A percentile compares a stretch with the other conserved stretches of the same genome.
Evolutionary conservation across 2,888 invertebrate genomes (phyloP).

Genomic region (Tryphoninae sp.): DNA sequence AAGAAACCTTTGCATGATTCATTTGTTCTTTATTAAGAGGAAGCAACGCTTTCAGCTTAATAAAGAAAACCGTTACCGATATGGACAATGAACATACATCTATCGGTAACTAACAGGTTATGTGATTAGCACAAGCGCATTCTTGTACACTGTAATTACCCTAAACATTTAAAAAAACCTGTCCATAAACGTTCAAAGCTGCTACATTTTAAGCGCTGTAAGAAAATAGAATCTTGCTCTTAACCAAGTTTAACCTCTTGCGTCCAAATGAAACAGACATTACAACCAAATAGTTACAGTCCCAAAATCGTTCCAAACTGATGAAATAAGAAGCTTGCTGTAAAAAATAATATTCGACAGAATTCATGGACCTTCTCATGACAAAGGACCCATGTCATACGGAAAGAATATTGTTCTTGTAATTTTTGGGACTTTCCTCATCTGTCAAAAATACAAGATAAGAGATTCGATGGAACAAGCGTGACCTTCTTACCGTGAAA

Average conservation of each 20-base stretch:
- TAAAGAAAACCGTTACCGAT: neutral
- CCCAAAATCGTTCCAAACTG: neutral
- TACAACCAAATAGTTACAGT: neutral
- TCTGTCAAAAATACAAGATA: slow-evolving; percentile 16
- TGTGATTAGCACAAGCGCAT: neutral
- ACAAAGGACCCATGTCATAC: neutral
- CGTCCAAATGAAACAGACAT: neutral
- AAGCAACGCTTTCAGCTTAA: neutral
- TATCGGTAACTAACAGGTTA: neutral
- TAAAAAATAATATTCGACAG: neutral
- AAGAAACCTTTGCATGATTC: neutral
- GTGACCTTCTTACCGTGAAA: neutral
- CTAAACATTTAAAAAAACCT: no score
- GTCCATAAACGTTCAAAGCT: no score
- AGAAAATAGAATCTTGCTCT: neutral
- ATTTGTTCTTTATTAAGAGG: no score
- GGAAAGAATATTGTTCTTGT: neutral
- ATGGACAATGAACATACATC: neutral
- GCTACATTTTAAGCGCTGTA: no score
- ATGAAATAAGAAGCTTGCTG: neutral
- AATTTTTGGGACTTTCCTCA: neutral
- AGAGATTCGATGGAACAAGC: neutral
- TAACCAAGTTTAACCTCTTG: neutral
- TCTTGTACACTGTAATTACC: neutral
- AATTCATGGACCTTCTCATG: neutral